A percentile compares a stretch with the other conserved stretches of the same genome.
Conservation (phyloP, 64 coral and sea anemone species). For the Porites australiensis region DNA sequence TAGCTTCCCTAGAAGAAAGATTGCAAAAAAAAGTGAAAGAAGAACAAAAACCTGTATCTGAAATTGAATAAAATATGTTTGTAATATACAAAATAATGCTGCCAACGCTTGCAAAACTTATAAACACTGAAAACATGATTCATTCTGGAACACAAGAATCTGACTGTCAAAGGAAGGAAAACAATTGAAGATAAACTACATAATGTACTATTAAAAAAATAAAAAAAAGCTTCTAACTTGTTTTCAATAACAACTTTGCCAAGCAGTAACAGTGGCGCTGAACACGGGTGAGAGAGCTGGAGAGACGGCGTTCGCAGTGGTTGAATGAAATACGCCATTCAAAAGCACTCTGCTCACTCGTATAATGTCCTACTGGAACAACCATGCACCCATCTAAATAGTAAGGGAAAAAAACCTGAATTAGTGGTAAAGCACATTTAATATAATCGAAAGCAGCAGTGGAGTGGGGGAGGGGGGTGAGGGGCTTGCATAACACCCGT, state of each 20-base stretch:
- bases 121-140: not conserved
- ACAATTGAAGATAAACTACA: not conserved
- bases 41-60: too few relatives aligned
- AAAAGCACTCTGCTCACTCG: slow-evolving; percentile 1
- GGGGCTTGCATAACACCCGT: too few relatives aligned
- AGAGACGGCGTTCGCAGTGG: slow-evolving; percentile 17
- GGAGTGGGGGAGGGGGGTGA: too few relatives aligned
- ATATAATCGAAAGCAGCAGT: not conserved
- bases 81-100: slow-evolving; percentile 1
- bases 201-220: too few relatives aligned
- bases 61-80: too few relatives aligned
- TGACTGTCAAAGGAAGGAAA: not conserved
- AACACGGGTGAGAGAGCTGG: not conserved
- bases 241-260: slow-evolving; percentile 21
- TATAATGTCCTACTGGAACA: slow-evolving; percentile 38
- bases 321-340: slow-evolving; percentile 47
- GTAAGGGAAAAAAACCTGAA: not conserved
- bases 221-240: not conserved
- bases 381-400: slow-evolving; percentile 17
- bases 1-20: too few relatives aligned
- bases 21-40: too few relatives aligned
- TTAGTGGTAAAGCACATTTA: not conserved
- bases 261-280: slow-evolving; percentile 27
- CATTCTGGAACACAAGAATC: not conserved
- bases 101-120: not conserved